phyloP scores from a whole-genome alignment of 2,113 vertebrate genomes.

The Ptilorrhoa leucosticta region DNA sequence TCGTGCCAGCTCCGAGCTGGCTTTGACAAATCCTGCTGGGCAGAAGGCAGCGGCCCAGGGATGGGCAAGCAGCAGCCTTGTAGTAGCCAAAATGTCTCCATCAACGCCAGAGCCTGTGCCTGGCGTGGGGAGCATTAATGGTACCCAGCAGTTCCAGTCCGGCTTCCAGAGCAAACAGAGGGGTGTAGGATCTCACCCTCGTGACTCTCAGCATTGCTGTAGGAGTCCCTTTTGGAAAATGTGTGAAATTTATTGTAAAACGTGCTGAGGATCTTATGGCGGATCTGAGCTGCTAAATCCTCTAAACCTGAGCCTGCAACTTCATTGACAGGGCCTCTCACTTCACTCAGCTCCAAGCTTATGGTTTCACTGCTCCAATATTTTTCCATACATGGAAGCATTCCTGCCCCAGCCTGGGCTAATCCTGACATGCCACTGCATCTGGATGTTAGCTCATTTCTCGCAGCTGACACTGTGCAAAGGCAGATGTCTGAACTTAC shows the following conservation, averaged over 20 bases:
- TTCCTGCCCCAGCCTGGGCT: constrained; percentile 59
- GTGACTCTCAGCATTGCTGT: background rate
- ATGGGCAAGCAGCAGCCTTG: background rate
- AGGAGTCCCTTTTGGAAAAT: constrained; percentile 20
- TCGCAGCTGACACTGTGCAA: constrained; percentile 58
- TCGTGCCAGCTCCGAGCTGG: background rate
- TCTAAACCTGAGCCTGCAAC: constrained; percentile 31
- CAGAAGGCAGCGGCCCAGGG: background rate
- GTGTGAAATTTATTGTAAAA: constrained; percentile 54
- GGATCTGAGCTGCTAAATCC: background rate
- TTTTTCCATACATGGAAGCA: constrained; percentile 78
- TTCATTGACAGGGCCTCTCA: constrained; percentile 49
- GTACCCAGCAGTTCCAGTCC: background rate
- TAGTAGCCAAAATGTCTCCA: background rate
- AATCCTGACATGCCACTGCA: constrained; percentile 52
- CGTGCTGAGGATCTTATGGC: background rate
- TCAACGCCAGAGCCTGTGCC: background rate
- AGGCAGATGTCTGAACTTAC: constrained; percentile 50
- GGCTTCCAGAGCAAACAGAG: background rate
- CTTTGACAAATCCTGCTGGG: background rate
- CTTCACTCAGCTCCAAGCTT: constrained; percentile 68
- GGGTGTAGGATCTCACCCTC: background rate
- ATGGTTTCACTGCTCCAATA: constrained; percentile 69
- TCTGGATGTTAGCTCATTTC: constrained; percentile 63
- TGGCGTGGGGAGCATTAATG: background rate